These are phyloP conservation scores for Hofmannophila pseudospretella DNA, from an alignment of 2,888 invertebrate genomes.

Conservation along the genomic window DNA sequence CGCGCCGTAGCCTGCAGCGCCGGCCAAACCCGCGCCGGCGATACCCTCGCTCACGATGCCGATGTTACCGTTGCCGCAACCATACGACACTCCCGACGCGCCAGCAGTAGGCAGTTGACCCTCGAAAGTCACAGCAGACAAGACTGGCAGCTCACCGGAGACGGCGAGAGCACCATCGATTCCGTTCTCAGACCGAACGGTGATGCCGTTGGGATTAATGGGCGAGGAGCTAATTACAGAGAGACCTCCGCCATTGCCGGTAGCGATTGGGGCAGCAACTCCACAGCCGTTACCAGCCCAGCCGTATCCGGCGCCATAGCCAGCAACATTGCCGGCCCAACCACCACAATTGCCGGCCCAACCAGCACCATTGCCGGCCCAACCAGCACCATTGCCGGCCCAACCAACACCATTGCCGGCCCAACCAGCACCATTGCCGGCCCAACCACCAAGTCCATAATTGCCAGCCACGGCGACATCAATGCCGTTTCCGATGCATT, in stretches of 20 bases:
- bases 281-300: too few species aligned
- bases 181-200: constrained; percentile 31
- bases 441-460: too few species aligned
- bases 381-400: background rate
- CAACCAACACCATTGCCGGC: background rate
- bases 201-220: constrained; percentile 23
- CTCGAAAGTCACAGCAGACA: constrained; percentile 35
- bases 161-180: constrained; percentile 33
- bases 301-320: too few species aligned
- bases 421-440: constrained; percentile 3
- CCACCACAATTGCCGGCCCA: background rate
- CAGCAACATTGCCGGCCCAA: background rate
- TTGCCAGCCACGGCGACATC: background rate
- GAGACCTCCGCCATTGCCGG: constrained; percentile 19
- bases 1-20: too few species aligned
- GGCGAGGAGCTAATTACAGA: constrained; percentile 29
- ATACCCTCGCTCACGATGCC: constrained; percentile 16
- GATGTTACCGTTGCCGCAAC: constrained; percentile 26
- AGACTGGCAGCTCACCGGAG: constrained; percentile 35
- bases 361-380: background rate
- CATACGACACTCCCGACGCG: constrained; percentile 22
- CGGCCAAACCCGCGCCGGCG: too few species aligned
- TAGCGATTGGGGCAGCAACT: background rate
- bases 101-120: constrained; percentile 28
- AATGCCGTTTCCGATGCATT: constrained; percentile 7